Percentiles rank a stretch among this genome's conserved stretches.
phyloP scores from a whole-genome alignment of 1,140 invertebrate species.

The Temnothorax longispinosus region DNA sequence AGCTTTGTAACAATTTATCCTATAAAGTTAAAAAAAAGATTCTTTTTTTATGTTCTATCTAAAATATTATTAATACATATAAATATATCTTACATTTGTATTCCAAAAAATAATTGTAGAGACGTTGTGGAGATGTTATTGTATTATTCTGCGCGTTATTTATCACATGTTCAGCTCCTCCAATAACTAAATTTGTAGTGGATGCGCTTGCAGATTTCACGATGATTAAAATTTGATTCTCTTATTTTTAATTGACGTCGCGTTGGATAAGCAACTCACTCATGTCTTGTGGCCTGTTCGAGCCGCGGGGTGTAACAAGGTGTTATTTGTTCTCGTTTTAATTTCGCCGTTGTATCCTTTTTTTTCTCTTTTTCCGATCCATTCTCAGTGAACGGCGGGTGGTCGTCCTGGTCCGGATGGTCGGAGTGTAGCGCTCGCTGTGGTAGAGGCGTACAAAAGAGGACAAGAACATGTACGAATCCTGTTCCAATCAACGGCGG shows the following conservation, averaged over 20 bases:
- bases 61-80: background rate
- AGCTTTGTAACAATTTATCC: background rate
- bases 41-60: background rate
- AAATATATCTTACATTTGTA: background rate
- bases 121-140: background rate
- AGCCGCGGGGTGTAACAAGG: constrained; percentile 52
- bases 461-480: constrained; percentile 94
- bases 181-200: constrained; percentile 15
- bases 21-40: background rate
- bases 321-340: constrained; percentile 61
- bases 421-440: constrained; percentile 91
- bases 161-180: background rate
- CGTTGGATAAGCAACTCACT: constrained; percentile 24
- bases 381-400: constrained; percentile 91
- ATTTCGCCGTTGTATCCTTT: constrained; percentile 24
- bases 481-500: constrained; percentile 96
- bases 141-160: background rate
- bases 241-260: constrained; percentile 42
- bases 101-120: background rate
- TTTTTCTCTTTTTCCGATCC: constrained; percentile 36
- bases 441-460: constrained; percentile 91
- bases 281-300: background rate
- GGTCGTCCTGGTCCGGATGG: constrained; percentile 96
- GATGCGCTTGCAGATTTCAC: constrained; percentile 41
- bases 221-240: constrained; percentile 30